These are phyloP conservation scores for Neria commutata DNA, from an alignment of 2,888 invertebrate species.

Conservation along the genomic window DNA sequence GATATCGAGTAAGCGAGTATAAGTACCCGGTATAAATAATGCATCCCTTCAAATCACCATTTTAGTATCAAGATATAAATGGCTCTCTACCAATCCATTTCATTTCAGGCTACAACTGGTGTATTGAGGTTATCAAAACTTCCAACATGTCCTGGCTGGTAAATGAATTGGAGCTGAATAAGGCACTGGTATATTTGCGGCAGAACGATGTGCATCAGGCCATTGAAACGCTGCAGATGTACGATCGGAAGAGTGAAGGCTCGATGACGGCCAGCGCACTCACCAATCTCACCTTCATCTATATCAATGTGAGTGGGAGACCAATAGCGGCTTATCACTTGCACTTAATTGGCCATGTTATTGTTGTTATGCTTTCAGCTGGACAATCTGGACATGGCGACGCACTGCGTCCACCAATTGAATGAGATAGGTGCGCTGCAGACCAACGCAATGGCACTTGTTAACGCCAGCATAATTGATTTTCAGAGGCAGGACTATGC, in stretches of 20 bases:
- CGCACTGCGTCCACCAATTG: conserved; percentile 74
- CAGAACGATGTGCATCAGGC: conserved; percentile 81
- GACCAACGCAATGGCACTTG: conserved; percentile 81
- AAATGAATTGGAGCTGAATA: conserved; percentile 88
- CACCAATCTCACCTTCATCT: conserved; percentile 85
- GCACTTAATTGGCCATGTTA: neutral
- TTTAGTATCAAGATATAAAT: too few species aligned
- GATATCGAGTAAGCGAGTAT: too few species aligned
- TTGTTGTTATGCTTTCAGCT: conserved; percentile 65
- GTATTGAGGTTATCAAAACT: conserved; percentile 90
- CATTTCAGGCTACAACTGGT: conserved; percentile 74
- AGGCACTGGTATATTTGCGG: conserved; percentile 83
- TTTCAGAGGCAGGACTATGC: conserved; percentile 73
- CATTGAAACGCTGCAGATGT: conserved; percentile 81
- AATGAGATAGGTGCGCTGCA: conserved; percentile 70
- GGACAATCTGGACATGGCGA: conserved; percentile 79
- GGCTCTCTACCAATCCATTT: too few species aligned
- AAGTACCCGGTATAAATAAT: too few species aligned
- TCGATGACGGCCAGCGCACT: conserved; percentile 85
- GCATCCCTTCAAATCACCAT: too few species aligned
- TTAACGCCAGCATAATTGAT: conserved; percentile 84
- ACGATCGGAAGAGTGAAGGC: conserved; percentile 80
- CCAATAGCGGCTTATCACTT: too few species aligned
- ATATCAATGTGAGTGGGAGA: conserved; percentile 52
- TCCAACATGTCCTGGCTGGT: conserved; percentile 85